Percentiles rank a stretch among this genome's conserved stretches.
phyloP scores from a whole-genome alignment of 2,113 vertebrate species.

The Danio rerio region GRCz12tu NC_133181.1:6627501-6628000 shows the following conservation, averaged over 20 bases:
- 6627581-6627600: too few relatives aligned
- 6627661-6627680: too few relatives aligned
- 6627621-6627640: too few relatives aligned
- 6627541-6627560: too few relatives aligned
- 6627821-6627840: conserved; percentile 33
- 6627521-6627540: too few relatives aligned
- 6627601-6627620: too few relatives aligned
- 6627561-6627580: too few relatives aligned
- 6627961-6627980: conserved; percentile 27
- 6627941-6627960: conserved; percentile 47
- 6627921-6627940: conserved; percentile 28
- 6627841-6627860: conserved; percentile 53
- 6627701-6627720: background rate
- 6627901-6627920: conserved; percentile 35
- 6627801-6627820: conserved; percentile 40
- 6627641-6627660: too few relatives aligned
- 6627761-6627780: conserved; percentile 25
- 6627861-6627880: conserved; percentile 46
- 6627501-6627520: too few relatives aligned
- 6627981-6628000: conserved; percentile 47
- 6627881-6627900: conserved; percentile 52
- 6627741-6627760: background rate
- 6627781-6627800: background rate
- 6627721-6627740: conserved; percentile 40
- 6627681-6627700: too few relatives aligned